These are phyloP conservation scores for Drosophila pandora DNA, from an alignment of 1,140 invertebrate species.

Conservation along the genomic window DNA sequence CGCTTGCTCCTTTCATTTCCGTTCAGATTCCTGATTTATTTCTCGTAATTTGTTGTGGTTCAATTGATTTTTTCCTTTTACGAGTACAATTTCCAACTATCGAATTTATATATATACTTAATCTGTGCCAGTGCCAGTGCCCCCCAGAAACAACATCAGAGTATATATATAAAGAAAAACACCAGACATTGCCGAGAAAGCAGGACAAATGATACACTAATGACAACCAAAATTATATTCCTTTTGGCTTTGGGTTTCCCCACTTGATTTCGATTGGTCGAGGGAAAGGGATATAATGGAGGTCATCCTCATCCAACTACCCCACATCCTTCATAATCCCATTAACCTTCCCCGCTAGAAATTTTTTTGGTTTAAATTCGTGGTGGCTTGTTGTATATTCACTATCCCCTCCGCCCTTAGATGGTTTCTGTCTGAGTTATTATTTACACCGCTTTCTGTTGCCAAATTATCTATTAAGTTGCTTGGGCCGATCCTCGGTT, in stretches of 20 bases:
- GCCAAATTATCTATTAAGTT: slow-evolving; percentile 57
- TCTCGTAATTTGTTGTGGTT: slow-evolving; percentile 78
- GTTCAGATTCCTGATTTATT: slow-evolving; percentile 47
- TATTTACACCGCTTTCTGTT: slow-evolving; percentile 51
- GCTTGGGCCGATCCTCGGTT: slow-evolving; percentile 56
- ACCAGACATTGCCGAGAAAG: slow-evolving; percentile 80
- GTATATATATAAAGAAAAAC: slow-evolving; percentile 61
- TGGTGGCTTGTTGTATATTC: slow-evolving; percentile 31
- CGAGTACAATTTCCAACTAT: slow-evolving; percentile 52
- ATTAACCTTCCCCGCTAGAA: slow-evolving; percentile 4
- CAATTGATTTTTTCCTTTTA: slow-evolving; percentile 69
- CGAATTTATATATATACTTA: slow-evolving; percentile 60
- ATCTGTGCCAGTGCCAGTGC: slow-evolving; percentile 25
- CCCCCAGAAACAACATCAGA: slow-evolving; percentile 40
- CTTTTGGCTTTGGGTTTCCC: slow-evolving; percentile 17
- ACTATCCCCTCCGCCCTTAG: slow-evolving; percentile 9
- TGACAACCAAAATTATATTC: slow-evolving; percentile 38
- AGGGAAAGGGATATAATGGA: background rate
- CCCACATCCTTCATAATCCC: background rate
- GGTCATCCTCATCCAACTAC: slow-evolving; percentile 2
- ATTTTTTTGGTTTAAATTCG: slow-evolving; percentile 15
- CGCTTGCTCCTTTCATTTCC: slow-evolving; percentile 60
- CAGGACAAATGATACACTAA: slow-evolving; percentile 70
- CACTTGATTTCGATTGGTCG: slow-evolving; percentile 2
- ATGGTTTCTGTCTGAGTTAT: slow-evolving; percentile 23